A percentile compares a stretch with the other conserved stretches of the same genome.
These are phyloP conservation scores for Bhutanitis thaidina DNA, from an alignment of 2,888 invertebrate genomes.

Conservation along the genomic window DNA sequence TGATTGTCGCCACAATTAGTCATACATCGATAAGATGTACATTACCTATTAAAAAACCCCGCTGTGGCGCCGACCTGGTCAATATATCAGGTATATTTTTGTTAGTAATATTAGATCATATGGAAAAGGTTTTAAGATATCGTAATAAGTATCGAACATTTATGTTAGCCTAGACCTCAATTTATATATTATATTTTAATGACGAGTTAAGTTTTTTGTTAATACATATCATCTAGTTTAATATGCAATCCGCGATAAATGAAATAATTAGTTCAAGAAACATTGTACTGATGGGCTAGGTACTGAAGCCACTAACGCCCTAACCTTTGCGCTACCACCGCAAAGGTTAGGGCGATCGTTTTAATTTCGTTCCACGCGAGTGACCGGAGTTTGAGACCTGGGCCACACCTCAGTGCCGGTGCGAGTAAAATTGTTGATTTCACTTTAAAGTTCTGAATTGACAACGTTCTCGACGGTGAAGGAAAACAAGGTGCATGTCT, in stretches of 20 bases:
- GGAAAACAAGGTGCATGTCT: too few relatives aligned
- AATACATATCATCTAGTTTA: background rate
- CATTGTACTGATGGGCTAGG: too few relatives aligned
- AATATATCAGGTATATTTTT: background rate
- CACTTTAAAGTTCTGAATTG: too few relatives aligned
- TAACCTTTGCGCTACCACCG: too few relatives aligned
- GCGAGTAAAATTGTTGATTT: too few relatives aligned
- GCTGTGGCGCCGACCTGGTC: background rate
- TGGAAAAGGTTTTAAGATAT: slow-evolving; percentile 2
- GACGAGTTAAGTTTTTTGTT: background rate
- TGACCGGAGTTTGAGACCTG: too few relatives aligned
- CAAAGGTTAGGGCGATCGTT: too few relatives aligned
- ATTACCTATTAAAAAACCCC: slow-evolving; percentile 9
- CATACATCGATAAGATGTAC: slow-evolving; percentile 1
- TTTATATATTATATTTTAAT: slow-evolving; percentile 4
- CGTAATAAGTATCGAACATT: slow-evolving; percentile 11
- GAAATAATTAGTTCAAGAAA: background rate
- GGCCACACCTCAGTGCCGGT: too few relatives aligned
- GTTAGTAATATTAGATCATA: background rate
- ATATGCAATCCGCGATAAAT: background rate
- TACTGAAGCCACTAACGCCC: too few relatives aligned
- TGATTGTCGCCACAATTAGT: slow-evolving; percentile 6
- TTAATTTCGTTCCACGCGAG: too few relatives aligned
- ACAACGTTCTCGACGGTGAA: too few relatives aligned
- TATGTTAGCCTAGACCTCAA: slow-evolving; percentile 8